Base-by-base conservation (phyloP, 2,113 vertebrate genomes). In the Acanthisitta chloris region DNA sequence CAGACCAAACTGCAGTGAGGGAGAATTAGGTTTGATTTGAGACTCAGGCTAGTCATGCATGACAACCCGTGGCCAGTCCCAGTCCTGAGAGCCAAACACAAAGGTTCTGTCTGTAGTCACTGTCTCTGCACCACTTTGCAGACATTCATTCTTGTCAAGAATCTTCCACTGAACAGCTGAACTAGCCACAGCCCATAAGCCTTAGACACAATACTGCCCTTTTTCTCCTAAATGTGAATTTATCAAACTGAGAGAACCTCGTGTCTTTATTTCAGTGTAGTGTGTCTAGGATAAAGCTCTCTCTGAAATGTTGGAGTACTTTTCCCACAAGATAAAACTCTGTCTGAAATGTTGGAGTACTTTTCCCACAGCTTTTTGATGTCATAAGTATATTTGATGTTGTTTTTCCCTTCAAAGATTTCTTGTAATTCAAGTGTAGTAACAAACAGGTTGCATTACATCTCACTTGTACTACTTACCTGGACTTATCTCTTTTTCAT, bases 61-160 rank as follows among this genome's bases (percentile, higher is more conserved):
- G 9, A 0, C 34, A 54, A 42, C 42, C 7, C 2, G 26, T 2
- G 42, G 42, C 64, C 51, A 51, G 34, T 6, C 9, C 1, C 2
- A 6, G n/a, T 10, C 64, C 73, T 4, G 18, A 81, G 42, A 86
- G n/a, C 64, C 33, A 48, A 40, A 46, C 45, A 59, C 14, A 66
- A 45, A 6, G 11, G 9, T 4, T 9, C 42, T 20, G 73, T 49
- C 64, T 26, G 15, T 14, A 78, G 21, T 4, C 74, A 26, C 24
- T n/a, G 10, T 14, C 34, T 31, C 40, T 51, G 49, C 48, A 21
- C 17, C 19, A 18, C 51, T 77, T 69, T 10, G 69, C 36, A 49
- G 46, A 81, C 58, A 42, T 31, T 36, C 20, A 4, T 9, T 45
- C 45, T 54, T 59, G 29, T 43, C 33, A 46, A 42, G 28, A 18